Evolutionary conservation across 2,113 vertebrate genomes (phyloP).

Genomic region (Emydura subglobosa): DNA sequence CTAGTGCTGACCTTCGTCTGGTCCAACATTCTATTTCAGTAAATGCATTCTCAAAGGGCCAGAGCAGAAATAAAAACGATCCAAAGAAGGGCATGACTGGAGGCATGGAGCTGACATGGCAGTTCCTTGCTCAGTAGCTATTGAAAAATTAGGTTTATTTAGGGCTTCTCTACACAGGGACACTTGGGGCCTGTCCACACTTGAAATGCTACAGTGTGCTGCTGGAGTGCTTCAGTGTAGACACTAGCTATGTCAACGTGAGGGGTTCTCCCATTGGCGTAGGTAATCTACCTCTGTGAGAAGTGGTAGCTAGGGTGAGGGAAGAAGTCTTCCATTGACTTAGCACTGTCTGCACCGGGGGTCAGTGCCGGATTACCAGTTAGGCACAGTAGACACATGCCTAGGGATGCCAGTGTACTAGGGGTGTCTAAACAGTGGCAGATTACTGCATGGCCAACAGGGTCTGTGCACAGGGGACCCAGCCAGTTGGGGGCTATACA

Average conservation of each 20-base stretch:
- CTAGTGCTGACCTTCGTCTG: constrained; percentile 53
- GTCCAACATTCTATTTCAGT: constrained; percentile 51
- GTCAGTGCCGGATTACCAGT: too few species aligned
- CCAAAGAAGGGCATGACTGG: neutral
- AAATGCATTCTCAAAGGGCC: neutral
- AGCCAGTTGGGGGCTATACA: too few species aligned
- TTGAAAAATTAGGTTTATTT: neutral
- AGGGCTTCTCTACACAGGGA: neutral
- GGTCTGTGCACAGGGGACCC: too few species aligned
- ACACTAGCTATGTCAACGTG: neutral
- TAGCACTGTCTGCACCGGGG: neutral
- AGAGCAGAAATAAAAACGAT: neutral
- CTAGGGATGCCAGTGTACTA: too few species aligned
- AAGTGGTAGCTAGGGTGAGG: neutral
- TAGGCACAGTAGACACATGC: too few species aligned
- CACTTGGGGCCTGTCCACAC: neutral
- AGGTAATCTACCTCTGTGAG: neutral
- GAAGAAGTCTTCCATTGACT: neutral
- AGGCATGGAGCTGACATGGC: neutral
- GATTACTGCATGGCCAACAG: too few species aligned
- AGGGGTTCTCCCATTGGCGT: neutral
- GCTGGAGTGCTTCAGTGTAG: neutral
- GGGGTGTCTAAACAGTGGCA: too few species aligned
- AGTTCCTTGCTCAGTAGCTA: neutral
- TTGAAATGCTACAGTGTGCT: neutral